Evolutionary conservation across 2,113 vertebrate species (phyloP).

Genomic region (Pelmatolapia mariae): DNA sequence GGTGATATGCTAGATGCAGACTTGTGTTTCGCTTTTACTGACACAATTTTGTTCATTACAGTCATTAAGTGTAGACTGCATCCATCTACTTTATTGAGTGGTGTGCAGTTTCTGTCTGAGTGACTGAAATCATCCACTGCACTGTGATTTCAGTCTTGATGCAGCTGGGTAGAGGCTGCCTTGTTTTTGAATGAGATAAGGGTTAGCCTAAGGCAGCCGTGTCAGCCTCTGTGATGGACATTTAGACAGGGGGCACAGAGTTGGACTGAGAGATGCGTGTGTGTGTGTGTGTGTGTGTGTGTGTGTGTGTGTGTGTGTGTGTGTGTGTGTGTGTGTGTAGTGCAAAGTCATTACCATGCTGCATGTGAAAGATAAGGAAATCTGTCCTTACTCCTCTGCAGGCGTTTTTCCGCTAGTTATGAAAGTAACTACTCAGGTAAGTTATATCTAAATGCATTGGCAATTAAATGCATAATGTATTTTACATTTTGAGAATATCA

Average conservation of each 20-base stretch:
- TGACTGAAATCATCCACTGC: background rate
- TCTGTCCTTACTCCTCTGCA: slow-evolving; percentile 26
- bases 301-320: too few relatives aligned
- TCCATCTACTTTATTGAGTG: background rate
- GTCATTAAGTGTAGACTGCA: background rate
- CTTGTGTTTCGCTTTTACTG: background rate
- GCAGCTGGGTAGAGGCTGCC: slow-evolving; percentile 5
- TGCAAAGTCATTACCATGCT: slow-evolving; percentile 24
- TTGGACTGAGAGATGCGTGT: background rate
- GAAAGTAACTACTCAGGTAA: background rate
- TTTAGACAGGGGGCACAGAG: slow-evolving; percentile 12
- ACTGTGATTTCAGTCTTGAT: background rate
- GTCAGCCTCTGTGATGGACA: slow-evolving; percentile 42
- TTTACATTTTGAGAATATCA: background rate
- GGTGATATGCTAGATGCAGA: background rate
- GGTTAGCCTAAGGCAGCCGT: slow-evolving; percentile 2
- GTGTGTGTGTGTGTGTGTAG: background rate
- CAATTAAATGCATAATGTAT: background rate
- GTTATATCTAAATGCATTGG: background rate
- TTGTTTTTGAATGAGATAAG: slow-evolving; percentile 46
- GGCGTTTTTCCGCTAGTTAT: background rate
- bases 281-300: too few relatives aligned
- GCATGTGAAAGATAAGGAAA: slow-evolving; percentile 47
- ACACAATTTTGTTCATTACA: background rate
- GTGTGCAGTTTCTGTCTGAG: background rate